phyloP scores from a whole-genome alignment of 2,113 vertebrate genomes.

The Zosterops pallidus region DNA sequence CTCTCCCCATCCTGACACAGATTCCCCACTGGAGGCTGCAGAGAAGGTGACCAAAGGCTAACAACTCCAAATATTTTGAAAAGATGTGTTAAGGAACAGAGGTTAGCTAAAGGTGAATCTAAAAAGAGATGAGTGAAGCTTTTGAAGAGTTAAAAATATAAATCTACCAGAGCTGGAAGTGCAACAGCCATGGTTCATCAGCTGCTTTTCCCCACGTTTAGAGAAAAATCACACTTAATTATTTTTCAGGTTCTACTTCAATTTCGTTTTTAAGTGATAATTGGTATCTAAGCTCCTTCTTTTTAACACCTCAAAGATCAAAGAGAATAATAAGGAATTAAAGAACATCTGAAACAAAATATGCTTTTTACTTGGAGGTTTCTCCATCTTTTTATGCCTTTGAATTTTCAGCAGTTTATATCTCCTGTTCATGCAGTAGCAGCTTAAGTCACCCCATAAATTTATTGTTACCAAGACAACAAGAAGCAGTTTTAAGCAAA shows the following conservation, averaged over 20 bases:
- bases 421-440: slow-evolving; percentile 16
- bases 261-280: not conserved
- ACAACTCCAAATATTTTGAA: not conserved
- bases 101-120: not conserved
- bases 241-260: not conserved
- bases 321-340: not conserved
- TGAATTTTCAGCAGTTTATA: not conserved
- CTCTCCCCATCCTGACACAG: not conserved
- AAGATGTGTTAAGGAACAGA: not conserved
- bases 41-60: not conserved
- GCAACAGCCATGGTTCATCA: not conserved
- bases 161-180: not conserved
- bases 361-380: not conserved
- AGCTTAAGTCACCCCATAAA: slow-evolving; percentile 31
- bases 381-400: not conserved
- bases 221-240: not conserved
- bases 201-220: not conserved
- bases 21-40: not conserved
- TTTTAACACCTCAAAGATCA: not conserved
- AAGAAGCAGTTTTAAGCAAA: slow-evolving; percentile 43
- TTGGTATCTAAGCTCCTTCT: not conserved
- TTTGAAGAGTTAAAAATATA: not conserved
- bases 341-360: not conserved
- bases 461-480: slow-evolving; percentile 59
- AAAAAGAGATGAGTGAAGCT: not conserved